Evolutionary conservation across 2,888 invertebrate species (phyloP).

Genomic region (Ophion ventricosus): DNA sequence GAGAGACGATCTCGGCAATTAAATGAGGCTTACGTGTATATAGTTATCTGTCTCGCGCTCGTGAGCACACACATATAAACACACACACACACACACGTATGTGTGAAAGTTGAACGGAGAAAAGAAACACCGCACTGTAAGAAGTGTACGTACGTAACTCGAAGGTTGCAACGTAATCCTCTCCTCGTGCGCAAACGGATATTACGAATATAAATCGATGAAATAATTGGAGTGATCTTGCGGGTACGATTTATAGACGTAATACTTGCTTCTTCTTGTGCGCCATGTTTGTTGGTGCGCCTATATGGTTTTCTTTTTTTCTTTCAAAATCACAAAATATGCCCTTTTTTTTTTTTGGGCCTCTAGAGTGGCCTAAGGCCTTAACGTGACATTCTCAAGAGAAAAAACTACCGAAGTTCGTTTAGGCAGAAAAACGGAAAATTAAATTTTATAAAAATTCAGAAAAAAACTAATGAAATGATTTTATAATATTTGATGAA

Average conservation of each 20-base stretch:
- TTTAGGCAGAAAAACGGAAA: no score
- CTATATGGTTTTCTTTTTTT: neutral
- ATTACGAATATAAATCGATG: slow-evolving; percentile 58
- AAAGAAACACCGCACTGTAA: slow-evolving; percentile 26
- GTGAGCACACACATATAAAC: neutral
- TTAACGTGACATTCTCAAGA: no score
- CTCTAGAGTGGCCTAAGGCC: no score
- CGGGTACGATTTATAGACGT: slow-evolving; percentile 35
- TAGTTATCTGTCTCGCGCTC: neutral
- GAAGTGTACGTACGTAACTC: slow-evolving; percentile 18
- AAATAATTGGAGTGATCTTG: slow-evolving; percentile 43
- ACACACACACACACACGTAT: neutral
- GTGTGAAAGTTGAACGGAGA: slow-evolving; percentile 1
- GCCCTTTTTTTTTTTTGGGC: no score
- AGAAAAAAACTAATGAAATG: no score
- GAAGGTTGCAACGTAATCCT: slow-evolving; percentile 62
- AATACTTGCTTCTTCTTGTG: slow-evolving; percentile 27
- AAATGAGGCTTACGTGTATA: slow-evolving; percentile 49
- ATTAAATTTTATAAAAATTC: no score
- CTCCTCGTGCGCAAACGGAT: slow-evolving; percentile 4
- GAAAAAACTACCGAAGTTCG: no score
- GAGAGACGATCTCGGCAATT: slow-evolving; percentile 63
- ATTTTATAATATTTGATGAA: no score
- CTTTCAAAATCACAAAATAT: no score
- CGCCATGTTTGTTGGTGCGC: neutral